Base-by-base conservation (phyloP, 53 echinoderm and acorn worm species). In the Hippasteria phrygiana region DNA sequence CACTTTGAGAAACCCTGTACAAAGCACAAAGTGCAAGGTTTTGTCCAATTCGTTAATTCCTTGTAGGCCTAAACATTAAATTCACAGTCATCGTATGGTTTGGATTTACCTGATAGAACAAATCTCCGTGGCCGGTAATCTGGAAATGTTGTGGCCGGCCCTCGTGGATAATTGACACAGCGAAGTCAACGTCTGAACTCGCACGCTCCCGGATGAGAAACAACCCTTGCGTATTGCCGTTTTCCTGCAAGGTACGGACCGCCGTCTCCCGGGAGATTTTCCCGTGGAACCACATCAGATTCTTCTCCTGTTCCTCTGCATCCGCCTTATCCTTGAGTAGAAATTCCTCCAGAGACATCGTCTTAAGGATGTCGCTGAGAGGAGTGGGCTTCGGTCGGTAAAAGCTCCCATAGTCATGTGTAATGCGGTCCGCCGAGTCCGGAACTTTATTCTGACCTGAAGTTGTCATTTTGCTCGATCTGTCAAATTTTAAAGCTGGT, bases 221-320 rank as follows among this genome's bases (percentile, higher is more conserved):
- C 87, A 91, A 64, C 27, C 97, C 97, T 39, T 95, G 92, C 2
- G 83, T 31, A 17, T 79, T 87, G 39, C 95, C 95, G 56, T 95
- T 92, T 38, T 95, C 95, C 50, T 89, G 86, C 32, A 97, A 47
- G 22, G 95, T 91, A 74, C 95, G 97, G 4, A 95, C 88, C 34
- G 97, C 97, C 12, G 90, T 94, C 20, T 97, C 97, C 73, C 97
- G 80, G 3, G 97, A 92, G 83, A 97, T 97, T 71, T 92, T 93
- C 10, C 97, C 94, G 83, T 97, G 97, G 73, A 92, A 97, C 97
- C 97, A 97, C 28, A 94, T 83, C 17, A 94, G 80, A 24, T 94
- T 87, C 51, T 90, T 92, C 63, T 95, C 97, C 59, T 95, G 94
- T 53, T 97, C 94, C 79, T 91, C 93, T 5, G 93, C 93, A 6